Percentiles rank a stretch among this genome's conserved stretches.
These are phyloP conservation scores for Asteroscopus sphinx DNA, from an alignment of 2,888 invertebrate species.

Conservation along the genomic window DNA sequence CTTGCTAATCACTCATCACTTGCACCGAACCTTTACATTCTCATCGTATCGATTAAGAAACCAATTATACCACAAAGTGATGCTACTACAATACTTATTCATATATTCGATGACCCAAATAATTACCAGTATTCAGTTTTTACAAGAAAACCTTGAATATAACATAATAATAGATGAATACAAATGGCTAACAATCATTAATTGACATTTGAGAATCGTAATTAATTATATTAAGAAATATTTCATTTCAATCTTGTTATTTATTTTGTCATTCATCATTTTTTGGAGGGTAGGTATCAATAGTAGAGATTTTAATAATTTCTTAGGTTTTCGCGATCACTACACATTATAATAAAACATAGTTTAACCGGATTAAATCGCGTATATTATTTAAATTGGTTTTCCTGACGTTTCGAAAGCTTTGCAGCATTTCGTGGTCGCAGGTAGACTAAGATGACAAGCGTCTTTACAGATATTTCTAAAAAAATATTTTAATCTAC, in stretches of 20 bases:
- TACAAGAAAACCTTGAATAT: constrained; percentile 52
- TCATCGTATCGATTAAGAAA: constrained; percentile 39
- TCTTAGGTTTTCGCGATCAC: too few species aligned
- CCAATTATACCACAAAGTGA: constrained; percentile 33
- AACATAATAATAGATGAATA: constrained; percentile 46
- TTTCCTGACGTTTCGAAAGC: too few species aligned
- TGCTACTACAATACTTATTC: constrained; percentile 52
- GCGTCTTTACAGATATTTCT: too few species aligned
- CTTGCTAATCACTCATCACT: constrained; percentile 11
- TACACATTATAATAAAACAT: too few species aligned
- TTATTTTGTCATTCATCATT: constrained; percentile 39
- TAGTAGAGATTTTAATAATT: too few species aligned
- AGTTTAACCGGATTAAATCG: too few species aligned
- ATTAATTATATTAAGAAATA: constrained; percentile 24
- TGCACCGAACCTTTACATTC: constrained; percentile 22
- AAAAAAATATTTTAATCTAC: too few species aligned
- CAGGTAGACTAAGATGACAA: too few species aligned
- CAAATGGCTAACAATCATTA: constrained; percentile 49
- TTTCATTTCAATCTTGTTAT: constrained; percentile 39
- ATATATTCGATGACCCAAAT: constrained; percentile 73
- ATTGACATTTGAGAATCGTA: constrained; percentile 44
- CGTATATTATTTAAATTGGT: too few species aligned
- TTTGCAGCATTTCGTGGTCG: too few species aligned
- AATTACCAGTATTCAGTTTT: constrained; percentile 56
- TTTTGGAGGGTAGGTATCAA: constrained; percentile 50